These are phyloP conservation scores for Cantharis lateralis DNA, from an alignment of 2,888 invertebrate genomes.

Conservation along the genomic window DNA sequence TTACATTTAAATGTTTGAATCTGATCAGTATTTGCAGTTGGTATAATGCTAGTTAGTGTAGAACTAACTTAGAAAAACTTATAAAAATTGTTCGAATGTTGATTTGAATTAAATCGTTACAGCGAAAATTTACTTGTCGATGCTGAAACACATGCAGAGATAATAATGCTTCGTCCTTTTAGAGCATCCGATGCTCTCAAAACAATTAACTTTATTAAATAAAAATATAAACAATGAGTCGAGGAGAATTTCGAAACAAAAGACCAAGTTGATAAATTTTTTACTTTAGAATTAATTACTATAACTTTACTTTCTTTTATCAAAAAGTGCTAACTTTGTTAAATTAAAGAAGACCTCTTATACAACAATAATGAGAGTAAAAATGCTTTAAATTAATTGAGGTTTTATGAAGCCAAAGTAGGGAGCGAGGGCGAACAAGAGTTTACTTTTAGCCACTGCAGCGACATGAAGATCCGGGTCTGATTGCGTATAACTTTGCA, in stretches of 20 bases:
- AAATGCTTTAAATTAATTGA: slow-evolving; percentile 8
- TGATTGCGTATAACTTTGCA: slow-evolving; percentile 54
- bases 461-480: slow-evolving; percentile 37
- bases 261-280: not conserved
- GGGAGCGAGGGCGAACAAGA: slow-evolving; percentile 20
- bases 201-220: not conserved
- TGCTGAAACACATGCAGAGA: not conserved
- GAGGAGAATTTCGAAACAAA: not conserved
- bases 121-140: not conserved
- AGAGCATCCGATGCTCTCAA: not conserved
- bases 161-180: not conserved
- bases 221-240: not conserved
- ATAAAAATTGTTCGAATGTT: not conserved
- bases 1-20: not conserved
- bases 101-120: not conserved
- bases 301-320: not conserved
- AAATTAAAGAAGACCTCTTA: not conserved
- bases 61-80: not conserved
- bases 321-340: not conserved
- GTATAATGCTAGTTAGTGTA: not conserved
- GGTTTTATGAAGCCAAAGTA: slow-evolving; percentile 10
- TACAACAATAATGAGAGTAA: not conserved
- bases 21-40: not conserved
- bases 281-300: not conserved
- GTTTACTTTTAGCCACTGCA: slow-evolving; percentile 33